Percentiles rank a stretch among this genome's conserved stretches.
Conservation (phyloP, 2,888 invertebrate genomes). For the Salticus scenicus region DNA sequence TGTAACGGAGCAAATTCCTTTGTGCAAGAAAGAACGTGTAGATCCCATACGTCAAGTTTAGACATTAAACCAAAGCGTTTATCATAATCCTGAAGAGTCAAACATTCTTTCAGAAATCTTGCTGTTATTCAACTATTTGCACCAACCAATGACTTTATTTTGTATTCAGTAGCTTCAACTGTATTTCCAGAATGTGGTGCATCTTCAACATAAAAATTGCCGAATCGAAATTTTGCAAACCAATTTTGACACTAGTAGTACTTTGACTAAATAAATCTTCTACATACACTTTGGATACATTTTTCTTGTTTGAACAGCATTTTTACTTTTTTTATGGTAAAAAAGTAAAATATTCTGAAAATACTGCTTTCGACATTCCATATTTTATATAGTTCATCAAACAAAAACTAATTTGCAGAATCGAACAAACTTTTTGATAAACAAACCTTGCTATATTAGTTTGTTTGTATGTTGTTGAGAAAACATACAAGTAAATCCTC, state of each 20-base stretch:
- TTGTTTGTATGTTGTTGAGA: too few species aligned
- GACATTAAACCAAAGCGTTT: neutral
- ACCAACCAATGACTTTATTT: constrained; percentile 18
- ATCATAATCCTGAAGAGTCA: neutral
- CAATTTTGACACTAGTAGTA: constrained; percentile 13
- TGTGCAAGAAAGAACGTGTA: too few species aligned
- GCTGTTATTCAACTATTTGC: constrained; percentile 5
- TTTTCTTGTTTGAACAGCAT: constrained; percentile 28
- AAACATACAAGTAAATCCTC: too few species aligned
- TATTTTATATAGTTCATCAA: constrained; percentile 26
- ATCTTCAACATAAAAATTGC: constrained; percentile 37
- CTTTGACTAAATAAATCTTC: constrained; percentile 38
- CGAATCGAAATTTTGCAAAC: constrained; percentile 25
- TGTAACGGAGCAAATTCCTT: too few species aligned
- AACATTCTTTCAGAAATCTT: neutral
- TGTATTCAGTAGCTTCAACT: constrained; percentile 20
- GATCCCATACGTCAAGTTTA: neutral
- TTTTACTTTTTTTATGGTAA: constrained; percentile 17
- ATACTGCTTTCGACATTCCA: constrained; percentile 21
- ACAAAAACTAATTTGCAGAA: neutral
- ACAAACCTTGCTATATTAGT: too few species aligned
- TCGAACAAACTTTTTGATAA: too few species aligned
- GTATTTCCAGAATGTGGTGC: constrained; percentile 18
- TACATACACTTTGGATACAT: constrained; percentile 20
- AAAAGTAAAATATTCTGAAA: too few species aligned